Evolutionary conservation across 2,113 vertebrate genomes (phyloP).

Genomic region (Eulacestoma nigropectus): DNA sequence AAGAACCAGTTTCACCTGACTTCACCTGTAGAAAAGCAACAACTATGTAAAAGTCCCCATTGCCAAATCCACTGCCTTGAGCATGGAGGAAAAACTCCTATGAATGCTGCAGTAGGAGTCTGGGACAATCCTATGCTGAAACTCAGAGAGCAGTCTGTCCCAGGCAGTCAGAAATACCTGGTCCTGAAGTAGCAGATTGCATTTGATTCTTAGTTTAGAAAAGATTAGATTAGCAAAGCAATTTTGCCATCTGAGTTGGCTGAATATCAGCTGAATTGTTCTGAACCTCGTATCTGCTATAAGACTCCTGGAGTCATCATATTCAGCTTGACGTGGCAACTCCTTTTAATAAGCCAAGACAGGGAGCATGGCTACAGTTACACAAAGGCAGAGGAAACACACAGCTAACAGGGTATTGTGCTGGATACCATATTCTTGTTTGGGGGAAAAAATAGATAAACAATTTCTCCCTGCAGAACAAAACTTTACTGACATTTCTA

Average conservation of each 20-base stretch:
- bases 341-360: background rate
- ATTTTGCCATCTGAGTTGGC: background rate
- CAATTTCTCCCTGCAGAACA: background rate
- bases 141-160: background rate
- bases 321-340: background rate
- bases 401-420: background rate
- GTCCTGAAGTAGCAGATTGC: background rate
- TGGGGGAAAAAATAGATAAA: background rate
- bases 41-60: background rate
- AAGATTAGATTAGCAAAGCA: background rate
- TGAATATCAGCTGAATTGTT: background rate
- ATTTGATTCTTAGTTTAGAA: background rate
- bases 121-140: background rate
- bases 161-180: background rate
- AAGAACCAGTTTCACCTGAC: background rate
- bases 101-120: background rate
- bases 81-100: background rate
- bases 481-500: background rate
- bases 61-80: background rate
- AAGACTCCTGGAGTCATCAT: background rate
- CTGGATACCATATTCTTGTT: background rate
- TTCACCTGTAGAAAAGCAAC: background rate
- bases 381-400: background rate
- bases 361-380: background rate
- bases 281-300: background rate